Percentiles rank a stretch among this genome's conserved stretches.
Evolutionary conservation across 1,140 invertebrate genomes (phyloP).

Genomic region (Trachymyrmex septentrionalis): DNA sequence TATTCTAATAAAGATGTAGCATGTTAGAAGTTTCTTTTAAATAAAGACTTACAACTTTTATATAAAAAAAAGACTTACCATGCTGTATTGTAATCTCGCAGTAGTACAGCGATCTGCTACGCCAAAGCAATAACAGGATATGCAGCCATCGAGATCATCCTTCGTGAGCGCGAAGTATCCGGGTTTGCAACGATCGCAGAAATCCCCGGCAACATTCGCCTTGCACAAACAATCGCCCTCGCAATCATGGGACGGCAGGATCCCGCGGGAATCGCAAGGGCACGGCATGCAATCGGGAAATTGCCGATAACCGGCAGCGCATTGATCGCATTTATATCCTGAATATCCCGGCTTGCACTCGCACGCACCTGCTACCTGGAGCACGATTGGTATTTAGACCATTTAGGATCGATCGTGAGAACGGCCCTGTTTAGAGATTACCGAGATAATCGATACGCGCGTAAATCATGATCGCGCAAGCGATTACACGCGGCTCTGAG

Average conservation of each 20-base stretch:
- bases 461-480: constrained; percentile 28
- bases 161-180: constrained; percentile 94
- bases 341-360: constrained; percentile 93
- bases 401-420: constrained; percentile 42
- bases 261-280: constrained; percentile 93
- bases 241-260: constrained; percentile 90
- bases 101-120: constrained; percentile 91
- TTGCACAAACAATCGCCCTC: constrained; percentile 95
- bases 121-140: constrained; percentile 97
- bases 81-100: constrained; percentile 87
- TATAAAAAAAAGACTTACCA: constrained; percentile 84
- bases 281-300: constrained; percentile 94
- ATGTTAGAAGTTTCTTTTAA: neutral
- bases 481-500: constrained; percentile 14
- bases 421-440: neutral
- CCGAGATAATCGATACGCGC: constrained; percentile 18
- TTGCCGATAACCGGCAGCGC: constrained; percentile 92
- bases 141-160: constrained; percentile 94
- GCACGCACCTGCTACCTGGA: constrained; percentile 91
- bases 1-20: neutral
- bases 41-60: neutral
- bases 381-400: constrained; percentile 41
- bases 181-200: constrained; percentile 93
- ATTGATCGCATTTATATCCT: constrained; percentile 94
- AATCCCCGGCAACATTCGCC: constrained; percentile 92